These are phyloP conservation scores for Tenthredo mesomela DNA, from an alignment of 2,888 invertebrate genomes.

Conservation along the genomic window DNA sequence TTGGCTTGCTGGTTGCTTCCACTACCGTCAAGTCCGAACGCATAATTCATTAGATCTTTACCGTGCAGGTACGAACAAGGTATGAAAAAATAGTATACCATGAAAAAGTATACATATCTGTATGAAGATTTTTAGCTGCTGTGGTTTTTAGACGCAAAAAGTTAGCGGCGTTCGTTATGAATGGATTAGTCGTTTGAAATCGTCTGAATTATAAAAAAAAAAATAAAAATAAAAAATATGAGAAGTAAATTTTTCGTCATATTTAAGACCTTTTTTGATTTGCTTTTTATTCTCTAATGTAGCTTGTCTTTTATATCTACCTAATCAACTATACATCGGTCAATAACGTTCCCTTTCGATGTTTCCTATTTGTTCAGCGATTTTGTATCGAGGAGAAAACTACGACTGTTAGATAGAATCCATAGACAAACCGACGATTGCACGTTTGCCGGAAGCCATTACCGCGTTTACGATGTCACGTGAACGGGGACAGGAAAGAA, in stretches of 20 bases:
- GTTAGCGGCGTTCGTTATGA: neutral
- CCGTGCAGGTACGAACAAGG: slow-evolving; percentile 1
- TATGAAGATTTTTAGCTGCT: neutral
- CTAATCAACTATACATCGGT: neutral
- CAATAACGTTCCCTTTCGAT: neutral
- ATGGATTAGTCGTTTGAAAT: neutral
- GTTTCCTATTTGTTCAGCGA: neutral
- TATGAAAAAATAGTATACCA: neutral
- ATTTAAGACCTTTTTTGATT: neutral
- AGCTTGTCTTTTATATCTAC: neutral
- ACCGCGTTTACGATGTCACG: slow-evolving; percentile 19
- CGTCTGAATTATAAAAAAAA: neutral
- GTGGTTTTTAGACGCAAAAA: neutral
- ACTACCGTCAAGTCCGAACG: neutral
- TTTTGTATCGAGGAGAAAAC: neutral
- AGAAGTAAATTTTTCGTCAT: neutral
- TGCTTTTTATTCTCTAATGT: neutral
- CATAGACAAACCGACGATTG: slow-evolving; percentile 30
- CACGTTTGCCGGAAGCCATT: slow-evolving; percentile 18
- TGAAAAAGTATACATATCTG: no score
- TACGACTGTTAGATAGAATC: slow-evolving; percentile 23
- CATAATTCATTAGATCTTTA: slow-evolving; percentile 38
- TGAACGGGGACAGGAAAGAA: neutral
- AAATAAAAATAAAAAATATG: no score
- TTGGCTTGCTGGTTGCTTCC: neutral